Conservation (phyloP, 2,888 invertebrate genomes). For the Drosophila prolongata region DNA sequence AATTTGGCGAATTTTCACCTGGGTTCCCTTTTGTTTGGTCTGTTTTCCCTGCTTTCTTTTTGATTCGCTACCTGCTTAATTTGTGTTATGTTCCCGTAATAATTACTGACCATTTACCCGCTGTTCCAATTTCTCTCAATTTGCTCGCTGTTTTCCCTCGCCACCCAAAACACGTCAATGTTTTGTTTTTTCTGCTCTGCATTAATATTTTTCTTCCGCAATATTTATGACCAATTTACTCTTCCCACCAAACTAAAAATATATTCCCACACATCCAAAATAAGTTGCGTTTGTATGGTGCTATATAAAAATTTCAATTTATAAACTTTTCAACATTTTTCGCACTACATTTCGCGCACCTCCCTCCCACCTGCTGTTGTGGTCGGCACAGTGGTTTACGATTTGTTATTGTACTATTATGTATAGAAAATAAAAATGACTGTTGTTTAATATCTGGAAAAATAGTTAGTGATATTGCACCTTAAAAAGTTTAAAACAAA, state of each 20-base stretch:
- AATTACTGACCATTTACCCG: constrained; percentile 63
- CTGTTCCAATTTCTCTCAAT: constrained; percentile 60
- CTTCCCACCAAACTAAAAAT: constrained; percentile 45
- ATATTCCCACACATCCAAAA: constrained; percentile 30
- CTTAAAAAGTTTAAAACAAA: no score
- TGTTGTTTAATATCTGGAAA: no score
- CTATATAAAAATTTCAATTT: constrained; percentile 56
- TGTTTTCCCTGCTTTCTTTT: constrained; percentile 12
- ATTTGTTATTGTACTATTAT: no score
- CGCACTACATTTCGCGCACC: constrained; percentile 46
- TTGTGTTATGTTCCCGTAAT: constrained; percentile 57
- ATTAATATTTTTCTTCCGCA: constrained; percentile 50
- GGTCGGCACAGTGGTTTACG: constrained; percentile 14
- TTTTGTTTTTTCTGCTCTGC: constrained; percentile 13
- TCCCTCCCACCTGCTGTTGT: constrained; percentile 60
- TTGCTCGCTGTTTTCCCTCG: constrained; percentile 17
- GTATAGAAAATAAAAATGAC: no score
- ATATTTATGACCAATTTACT: constrained; percentile 35
- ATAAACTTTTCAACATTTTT: constrained; percentile 64
- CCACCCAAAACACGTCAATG: constrained; percentile 23
- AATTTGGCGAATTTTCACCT: constrained; percentile 70
- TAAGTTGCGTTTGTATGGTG: constrained; percentile 21
- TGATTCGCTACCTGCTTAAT: constrained; percentile 30
- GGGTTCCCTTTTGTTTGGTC: constrained; percentile 39
- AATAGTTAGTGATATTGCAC: no score